A percentile compares a stretch with the other conserved stretches of the same genome.
These are phyloP conservation scores for Passer montanus DNA, from an alignment of 2,113 vertebrate genomes.

Conservation along the genomic window DNA sequence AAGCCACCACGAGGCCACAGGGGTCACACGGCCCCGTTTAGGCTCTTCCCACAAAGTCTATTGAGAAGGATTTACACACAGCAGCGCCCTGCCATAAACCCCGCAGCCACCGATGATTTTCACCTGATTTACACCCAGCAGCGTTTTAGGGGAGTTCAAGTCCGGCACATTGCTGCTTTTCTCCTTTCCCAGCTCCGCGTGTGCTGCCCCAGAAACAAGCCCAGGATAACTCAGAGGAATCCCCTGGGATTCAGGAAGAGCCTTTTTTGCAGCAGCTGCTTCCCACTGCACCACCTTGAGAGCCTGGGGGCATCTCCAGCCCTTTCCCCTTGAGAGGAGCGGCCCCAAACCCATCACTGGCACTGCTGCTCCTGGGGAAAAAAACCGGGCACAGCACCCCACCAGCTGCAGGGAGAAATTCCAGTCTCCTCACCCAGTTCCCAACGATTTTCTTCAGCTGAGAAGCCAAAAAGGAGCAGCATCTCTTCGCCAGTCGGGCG, in stretches of 20 bases:
- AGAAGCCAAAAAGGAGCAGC: not conserved
- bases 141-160: not conserved
- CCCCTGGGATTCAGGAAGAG: not conserved
- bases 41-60: not conserved
- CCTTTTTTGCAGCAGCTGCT: not conserved
- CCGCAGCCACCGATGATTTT: fast-evolving
- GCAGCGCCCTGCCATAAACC: not conserved
- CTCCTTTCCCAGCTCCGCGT: fast-evolving
- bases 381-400: fast-evolving
- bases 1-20: not conserved
- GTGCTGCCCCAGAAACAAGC: not conserved
- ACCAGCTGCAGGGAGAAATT: fast-evolving
- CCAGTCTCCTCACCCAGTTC: not conserved
- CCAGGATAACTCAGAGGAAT: not conserved
- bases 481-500: not conserved
- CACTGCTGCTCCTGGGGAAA: not conserved
- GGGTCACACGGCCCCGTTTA: not conserved
- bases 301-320: not conserved
- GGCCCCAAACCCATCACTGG: not conserved
- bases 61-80: not conserved
- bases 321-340: not conserved
- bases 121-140: not conserved
- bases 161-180: fast-evolving
- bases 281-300: not conserved
- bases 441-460: not conserved